A percentile compares a stretch with the other conserved stretches of the same genome.
Conservation (phyloP, 2,797 vertebrate genomes). For the Lophotriccus pileatus region DNA sequence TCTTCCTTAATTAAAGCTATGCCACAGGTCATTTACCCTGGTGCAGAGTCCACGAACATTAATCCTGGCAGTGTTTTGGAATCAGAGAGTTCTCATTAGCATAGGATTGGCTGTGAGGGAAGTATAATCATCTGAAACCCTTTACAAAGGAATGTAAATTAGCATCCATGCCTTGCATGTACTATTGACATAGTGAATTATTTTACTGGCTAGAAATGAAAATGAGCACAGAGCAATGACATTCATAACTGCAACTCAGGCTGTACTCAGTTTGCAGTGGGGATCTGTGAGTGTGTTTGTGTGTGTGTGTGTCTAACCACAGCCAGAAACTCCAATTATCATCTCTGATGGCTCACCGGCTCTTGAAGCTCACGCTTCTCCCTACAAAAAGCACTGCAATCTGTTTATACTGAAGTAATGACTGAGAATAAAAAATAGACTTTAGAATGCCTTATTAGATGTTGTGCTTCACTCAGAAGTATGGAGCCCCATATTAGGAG, state of each 20-base stretch:
- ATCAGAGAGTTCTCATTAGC: slow-evolving; percentile 49
- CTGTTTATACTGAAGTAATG: slow-evolving; percentile 16
- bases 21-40: slow-evolving; percentile 58
- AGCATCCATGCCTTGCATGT: slow-evolving; percentile 22
- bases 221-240: not conserved
- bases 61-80: slow-evolving; percentile 46
- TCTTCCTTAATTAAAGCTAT: slow-evolving; percentile 66
- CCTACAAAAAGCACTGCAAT: not conserved
- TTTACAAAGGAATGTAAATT: slow-evolving; percentile 56
- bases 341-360: not conserved
- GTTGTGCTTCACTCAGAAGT: not conserved
- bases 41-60: slow-evolving; percentile 27
- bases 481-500: not conserved
- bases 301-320: not conserved
- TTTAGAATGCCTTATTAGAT: not conserved
- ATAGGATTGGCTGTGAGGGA: slow-evolving; percentile 16
- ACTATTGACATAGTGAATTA: slow-evolving; percentile 54
- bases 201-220: slow-evolving; percentile 43
- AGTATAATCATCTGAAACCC: slow-evolving; percentile 41
- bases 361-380: not conserved
- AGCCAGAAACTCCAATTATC: slow-evolving; percentile 13
- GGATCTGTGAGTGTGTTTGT: not conserved
- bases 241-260: not conserved
- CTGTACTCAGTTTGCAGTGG: not conserved
- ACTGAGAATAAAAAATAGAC: not conserved